Base-by-base conservation (phyloP, 1,140 invertebrate species). In the Brachionus plicatilis region DNA sequence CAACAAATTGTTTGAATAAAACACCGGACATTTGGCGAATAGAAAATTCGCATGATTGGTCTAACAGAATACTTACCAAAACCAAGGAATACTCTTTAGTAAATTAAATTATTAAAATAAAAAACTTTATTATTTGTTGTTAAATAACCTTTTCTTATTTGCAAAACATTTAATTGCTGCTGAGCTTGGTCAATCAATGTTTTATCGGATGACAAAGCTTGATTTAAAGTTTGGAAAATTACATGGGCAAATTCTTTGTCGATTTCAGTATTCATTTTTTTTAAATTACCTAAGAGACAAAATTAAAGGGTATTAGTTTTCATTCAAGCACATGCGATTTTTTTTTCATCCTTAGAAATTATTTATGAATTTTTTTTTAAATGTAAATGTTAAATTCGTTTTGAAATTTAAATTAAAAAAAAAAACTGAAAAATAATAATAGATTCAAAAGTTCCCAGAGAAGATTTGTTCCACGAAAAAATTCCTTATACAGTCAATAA, bases 1-100 rank as follows among this genome's bases (percentile, higher is more conserved):
- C 92, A 24, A 94, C 92, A 90, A 94, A 94, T 84, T 94, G 93
- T 76, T 93, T 93, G 12, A 94, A 89, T 72, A 94, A 88, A 20
- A 94, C 92, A 20, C 93, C 93, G 0, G 94, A 92, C 82, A 94
- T 88, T 87, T 94, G 93, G 79, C 94, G 90, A 80, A 89, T 88
- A 29, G 88, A 87, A 65, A 90, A 85, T n/a, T 85, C 84, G 53
- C 56, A 41, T 83, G 37, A 17, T 4, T 76, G 56, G 29, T 83
- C 85, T 37, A 53, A 43, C 17, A 78, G 37, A 72, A 83, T 66
- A 68, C 84, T 84, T 47, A 65, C 53, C 53, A 83, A 83, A 45
- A 65, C 56, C 37, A 83, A 41, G 11, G 79, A 47, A 43, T 83
- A 83, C 20, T 80, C 76, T 80, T 29, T n/a, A 78, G n/a, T 27